Conservation (phyloP, 2,888 invertebrate genomes). For the Salticus scenicus region DNA sequence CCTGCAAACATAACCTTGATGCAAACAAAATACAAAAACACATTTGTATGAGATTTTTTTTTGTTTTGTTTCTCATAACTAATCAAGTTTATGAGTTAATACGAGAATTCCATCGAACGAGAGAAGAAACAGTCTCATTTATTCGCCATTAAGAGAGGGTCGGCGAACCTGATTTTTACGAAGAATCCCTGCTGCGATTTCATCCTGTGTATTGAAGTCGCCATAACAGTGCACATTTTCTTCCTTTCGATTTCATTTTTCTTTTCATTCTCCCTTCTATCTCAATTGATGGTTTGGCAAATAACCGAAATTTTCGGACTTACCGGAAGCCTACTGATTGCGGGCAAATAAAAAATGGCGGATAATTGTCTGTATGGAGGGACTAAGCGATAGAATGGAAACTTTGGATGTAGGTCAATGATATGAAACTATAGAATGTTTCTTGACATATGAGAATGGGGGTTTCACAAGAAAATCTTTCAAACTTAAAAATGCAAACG, state of each 20-base stretch:
- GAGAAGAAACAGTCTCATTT: background rate
- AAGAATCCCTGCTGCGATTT: constrained; percentile 8
- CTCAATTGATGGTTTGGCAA: constrained; percentile 34
- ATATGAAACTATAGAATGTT: too few relatives aligned
- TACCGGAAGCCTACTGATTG: constrained; percentile 45
- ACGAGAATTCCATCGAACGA: background rate
- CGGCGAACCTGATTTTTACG: constrained; percentile 28
- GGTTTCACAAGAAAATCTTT: too few relatives aligned
- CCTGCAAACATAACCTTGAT: constrained; percentile 13
- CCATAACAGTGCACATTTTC: background rate
- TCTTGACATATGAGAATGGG: too few relatives aligned
- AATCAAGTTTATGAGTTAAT: background rate
- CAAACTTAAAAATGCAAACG: too few relatives aligned
- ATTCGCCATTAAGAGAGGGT: constrained; percentile 6
- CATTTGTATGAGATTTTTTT: too few relatives aligned
- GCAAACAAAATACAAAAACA: background rate
- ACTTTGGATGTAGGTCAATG: background rate
- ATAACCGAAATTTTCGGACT: constrained; percentile 18
- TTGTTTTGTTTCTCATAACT: too few relatives aligned
- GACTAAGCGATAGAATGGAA: background rate
- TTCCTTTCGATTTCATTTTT: background rate
- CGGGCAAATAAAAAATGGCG: constrained; percentile 27
- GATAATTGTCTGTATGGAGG: background rate
- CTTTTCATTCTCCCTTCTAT: background rate
- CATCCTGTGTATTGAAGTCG: constrained; percentile 40